Base-by-base conservation (phyloP, 2,797 vertebrate genomes). In the Rhabdomys pumilio region DNA sequence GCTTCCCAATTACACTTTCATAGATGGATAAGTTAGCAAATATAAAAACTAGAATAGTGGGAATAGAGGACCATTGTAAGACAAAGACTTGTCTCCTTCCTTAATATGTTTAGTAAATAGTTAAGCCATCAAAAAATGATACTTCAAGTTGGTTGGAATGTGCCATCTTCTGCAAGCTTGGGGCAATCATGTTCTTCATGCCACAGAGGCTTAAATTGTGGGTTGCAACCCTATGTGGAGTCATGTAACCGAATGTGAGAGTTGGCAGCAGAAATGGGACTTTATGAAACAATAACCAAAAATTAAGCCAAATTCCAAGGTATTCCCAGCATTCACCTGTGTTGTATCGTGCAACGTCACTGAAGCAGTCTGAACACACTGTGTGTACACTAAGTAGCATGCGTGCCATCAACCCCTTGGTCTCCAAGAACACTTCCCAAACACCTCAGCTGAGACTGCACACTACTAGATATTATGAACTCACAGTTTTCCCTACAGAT, bases 111-210 rank as follows among this genome's bases (percentile, higher is more conserved):
- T 31, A 93, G 24, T 89, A 34, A 73, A 81, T 41, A 63, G 2
- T 55, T 41, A 95, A 57, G 80, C 61, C 57, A 94, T 61, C 31
- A 75, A 61, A 67, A 31, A 41, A 83, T 73, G 80, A 80, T 29
- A 73, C 57, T 53, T 11, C 44, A 83, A 79, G 29, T 57, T 91
- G 61, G 17, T 65, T 72, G 57, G 91, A 90, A 88, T 19, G 15
- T 13, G 19, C 41, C 41, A n/a, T 67, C 34, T 76, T 44, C 73
- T 73, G 47, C 53, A 47, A 75, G 50, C 85, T 83, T 57, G 44
- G 44, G 31, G 41, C n/a, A 24, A 67, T 44, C 57, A 24, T 7
- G 61, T 29, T 29, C 81, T 7, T 69, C 14, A 76, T 8, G 15
- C 41, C 44, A 31, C 12, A 86, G 63, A 6, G 14, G 8, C 31